Conservation (phyloP, 2,113 vertebrate genomes). For the Parus major region DNA sequence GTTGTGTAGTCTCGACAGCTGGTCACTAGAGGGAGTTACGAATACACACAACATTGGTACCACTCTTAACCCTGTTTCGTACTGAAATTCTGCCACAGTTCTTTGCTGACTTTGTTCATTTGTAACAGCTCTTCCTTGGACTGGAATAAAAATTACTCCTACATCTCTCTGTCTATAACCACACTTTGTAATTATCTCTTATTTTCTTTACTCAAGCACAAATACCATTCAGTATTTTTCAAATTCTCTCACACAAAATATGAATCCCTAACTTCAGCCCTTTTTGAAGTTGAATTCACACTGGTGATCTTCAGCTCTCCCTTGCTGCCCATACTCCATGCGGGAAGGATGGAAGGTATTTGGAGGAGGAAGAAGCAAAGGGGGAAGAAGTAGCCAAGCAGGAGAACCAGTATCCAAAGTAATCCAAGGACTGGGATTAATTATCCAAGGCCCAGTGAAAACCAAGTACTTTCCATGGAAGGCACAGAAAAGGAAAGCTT, state of each 20-base stretch:
- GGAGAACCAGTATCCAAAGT: neutral
- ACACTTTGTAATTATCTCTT: neutral
- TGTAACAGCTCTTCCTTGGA: neutral
- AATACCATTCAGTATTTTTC: neutral
- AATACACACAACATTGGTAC: neutral
- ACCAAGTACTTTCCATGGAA: neutral
- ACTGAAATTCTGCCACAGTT: neutral
- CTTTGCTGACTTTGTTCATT: neutral
- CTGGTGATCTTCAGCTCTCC: neutral
- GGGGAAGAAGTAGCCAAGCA: neutral
- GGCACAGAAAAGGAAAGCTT: neutral
- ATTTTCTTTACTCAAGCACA: neutral
- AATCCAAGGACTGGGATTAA: neutral
- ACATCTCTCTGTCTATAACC: neutral
- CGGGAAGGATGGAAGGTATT: neutral
- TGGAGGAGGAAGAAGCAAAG: neutral
- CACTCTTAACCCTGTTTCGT: neutral
- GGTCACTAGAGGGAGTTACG: constrained; percentile 43
- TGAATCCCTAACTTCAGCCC: rapidly evolving
- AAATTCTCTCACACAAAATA: neutral
- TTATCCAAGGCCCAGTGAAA: neutral
- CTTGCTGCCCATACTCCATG: neutral
- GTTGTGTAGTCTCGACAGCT: neutral
- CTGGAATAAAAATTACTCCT: neutral
- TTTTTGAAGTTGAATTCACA: neutral